Percentiles rank a stretch among this genome's conserved stretches.
phyloP scores from a whole-genome alignment of 2,113 vertebrate genomes.

The Uria lomvia region DNA sequence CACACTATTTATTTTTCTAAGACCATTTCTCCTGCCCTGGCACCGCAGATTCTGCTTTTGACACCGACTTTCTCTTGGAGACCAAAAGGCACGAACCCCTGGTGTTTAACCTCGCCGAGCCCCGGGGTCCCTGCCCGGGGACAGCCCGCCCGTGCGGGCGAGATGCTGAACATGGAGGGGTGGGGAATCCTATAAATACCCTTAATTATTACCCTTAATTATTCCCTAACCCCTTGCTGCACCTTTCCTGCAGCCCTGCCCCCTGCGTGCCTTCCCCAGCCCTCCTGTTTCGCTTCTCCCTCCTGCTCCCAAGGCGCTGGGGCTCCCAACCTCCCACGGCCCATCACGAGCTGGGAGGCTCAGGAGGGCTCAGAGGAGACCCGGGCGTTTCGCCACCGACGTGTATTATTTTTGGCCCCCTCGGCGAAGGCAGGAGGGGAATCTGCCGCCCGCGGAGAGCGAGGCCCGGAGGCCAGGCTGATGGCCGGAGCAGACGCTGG shows the following conservation, averaged over 20 bases:
- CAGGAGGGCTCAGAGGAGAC: background rate
- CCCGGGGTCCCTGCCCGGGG: background rate
- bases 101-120: accelerated
- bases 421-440: background rate
- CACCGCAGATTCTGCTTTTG: background rate
- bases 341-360: background rate
- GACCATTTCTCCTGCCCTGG: background rate
- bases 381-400: accelerated
- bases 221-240: background rate
- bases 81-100: background rate
- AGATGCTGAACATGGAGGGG: background rate
- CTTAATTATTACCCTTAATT: background rate
- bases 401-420: background rate
- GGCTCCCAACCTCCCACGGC: background rate
- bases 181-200: background rate
- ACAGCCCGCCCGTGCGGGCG: background rate
- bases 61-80: background rate
- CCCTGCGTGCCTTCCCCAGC: background rate
- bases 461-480: background rate
- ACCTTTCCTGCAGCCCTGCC: background rate
- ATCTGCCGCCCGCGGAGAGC: background rate
- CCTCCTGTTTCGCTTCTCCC: background rate
- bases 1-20: background rate
- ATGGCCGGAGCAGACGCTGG: background rate
- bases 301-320: accelerated